Percentiles rank a stretch among this genome's conserved stretches.
These are phyloP conservation scores for Gobio occitaniae DNA, from an alignment of 2,797 vertebrate species.

Conservation along the genomic window DNA sequence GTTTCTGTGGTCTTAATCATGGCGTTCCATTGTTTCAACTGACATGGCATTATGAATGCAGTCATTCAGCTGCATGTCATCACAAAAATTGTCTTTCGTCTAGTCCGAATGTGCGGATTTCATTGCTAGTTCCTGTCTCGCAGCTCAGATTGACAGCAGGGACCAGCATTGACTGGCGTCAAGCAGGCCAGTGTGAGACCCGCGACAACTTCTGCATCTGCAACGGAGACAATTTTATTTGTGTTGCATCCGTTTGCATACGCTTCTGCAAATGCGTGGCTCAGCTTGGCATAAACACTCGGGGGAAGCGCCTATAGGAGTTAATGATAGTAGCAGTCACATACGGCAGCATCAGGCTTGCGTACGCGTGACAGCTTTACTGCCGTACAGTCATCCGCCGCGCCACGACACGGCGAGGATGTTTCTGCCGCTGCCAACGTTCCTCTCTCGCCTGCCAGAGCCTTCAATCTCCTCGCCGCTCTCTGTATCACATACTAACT, in stretches of 20 bases:
- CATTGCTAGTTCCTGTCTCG: neutral
- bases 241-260: conserved; percentile 68
- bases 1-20: neutral
- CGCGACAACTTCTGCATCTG: conserved; percentile 71
- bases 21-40: neutral
- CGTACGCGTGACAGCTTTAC: conserved; percentile 81
- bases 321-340: conserved; percentile 82
- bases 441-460: conserved; percentile 70
- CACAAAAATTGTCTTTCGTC: conserved; percentile 52
- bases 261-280: conserved; percentile 70
- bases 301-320: conserved; percentile 74
- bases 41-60: neutral
- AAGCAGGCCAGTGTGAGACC: conserved; percentile 58
- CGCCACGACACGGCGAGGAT: conserved; percentile 63
- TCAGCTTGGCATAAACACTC: conserved; percentile 76
- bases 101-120: neutral
- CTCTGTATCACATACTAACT: conserved; percentile 73
- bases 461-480: conserved; percentile 74
- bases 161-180: conserved; percentile 58
- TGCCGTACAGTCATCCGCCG: conserved; percentile 67
- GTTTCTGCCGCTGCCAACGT: conserved; percentile 66
- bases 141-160: conserved; percentile 21
- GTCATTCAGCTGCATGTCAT: conserved; percentile 56
- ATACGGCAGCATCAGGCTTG: conserved; percentile 74
- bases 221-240: conserved; percentile 78